Evolutionary conservation across 2,797 vertebrate species (phyloP).

Genomic region (Stomatorhinus walkeri): DNA sequence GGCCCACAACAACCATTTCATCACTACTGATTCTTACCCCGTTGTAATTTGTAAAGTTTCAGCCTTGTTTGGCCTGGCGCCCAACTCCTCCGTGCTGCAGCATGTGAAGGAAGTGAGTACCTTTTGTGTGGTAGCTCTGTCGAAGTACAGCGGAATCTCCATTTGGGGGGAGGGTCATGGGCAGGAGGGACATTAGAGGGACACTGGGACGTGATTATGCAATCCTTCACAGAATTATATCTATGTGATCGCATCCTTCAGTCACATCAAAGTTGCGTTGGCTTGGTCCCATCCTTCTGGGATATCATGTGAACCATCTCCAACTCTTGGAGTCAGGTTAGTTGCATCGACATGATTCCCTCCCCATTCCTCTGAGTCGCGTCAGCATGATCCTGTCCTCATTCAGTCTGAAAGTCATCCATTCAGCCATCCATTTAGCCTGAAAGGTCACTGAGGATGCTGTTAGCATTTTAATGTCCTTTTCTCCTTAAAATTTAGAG

Average conservation of each 20-base stretch:
- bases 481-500: neutral
- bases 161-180: neutral
- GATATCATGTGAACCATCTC: neutral
- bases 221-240: neutral
- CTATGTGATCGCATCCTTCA: neutral
- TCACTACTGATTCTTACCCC: slow-evolving; percentile 39
- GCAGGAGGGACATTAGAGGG: neutral
- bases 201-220: neutral
- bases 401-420: neutral
- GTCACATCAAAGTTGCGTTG: neutral
- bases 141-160: slow-evolving; percentile 21
- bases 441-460: neutral
- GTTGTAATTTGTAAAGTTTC: slow-evolving; percentile 43
- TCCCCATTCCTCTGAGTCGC: neutral
- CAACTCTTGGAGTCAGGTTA: neutral
- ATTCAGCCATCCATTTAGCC: neutral
- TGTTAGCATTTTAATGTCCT: neutral
- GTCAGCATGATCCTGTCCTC: neutral
- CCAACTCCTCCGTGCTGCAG: slow-evolving; percentile 18
- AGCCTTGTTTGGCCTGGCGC: slow-evolving; percentile 40
- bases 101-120: slow-evolving; percentile 11
- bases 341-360: neutral
- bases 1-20: slow-evolving; percentile 35
- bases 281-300: neutral
- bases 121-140: slow-evolving; percentile 16